Percentiles rank a stretch among this genome's conserved stretches.
Evolutionary conservation across 2,888 invertebrate species (phyloP).

Genomic region (Brassicogethes aeneus): DNA sequence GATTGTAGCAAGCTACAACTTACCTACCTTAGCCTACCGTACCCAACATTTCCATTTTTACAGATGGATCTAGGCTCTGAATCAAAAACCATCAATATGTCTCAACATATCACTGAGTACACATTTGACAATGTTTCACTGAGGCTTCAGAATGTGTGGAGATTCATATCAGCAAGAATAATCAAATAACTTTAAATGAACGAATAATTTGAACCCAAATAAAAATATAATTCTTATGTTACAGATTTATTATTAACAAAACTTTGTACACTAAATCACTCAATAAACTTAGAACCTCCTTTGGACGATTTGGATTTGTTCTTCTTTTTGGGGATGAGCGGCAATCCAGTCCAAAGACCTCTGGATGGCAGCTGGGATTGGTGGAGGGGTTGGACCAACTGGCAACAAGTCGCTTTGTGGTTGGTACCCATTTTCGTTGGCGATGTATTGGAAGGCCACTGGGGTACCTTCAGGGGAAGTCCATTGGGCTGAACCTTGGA

Average conservation of each 20-base stretch:
- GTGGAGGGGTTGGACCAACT: slow-evolving; percentile 12
- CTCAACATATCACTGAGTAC: no score
- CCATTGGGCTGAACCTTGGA: slow-evolving; percentile 20
- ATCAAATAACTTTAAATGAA: no score
- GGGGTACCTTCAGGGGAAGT: slow-evolving; percentile 25
- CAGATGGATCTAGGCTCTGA: no score
- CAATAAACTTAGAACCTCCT: background rate
- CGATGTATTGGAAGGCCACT: slow-evolving; percentile 18
- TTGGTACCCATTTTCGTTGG: slow-evolving; percentile 20
- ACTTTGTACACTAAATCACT: slow-evolving; percentile 1
- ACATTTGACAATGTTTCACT: no score
- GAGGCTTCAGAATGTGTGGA: no score
- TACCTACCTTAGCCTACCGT: no score
- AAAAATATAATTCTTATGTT: no score
- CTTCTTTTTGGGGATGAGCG: slow-evolving; percentile 3
- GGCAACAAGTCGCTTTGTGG: slow-evolving; percentile 18
- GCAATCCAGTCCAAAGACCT: slow-evolving; percentile 4
- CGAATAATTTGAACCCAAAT: no score
- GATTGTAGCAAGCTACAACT: no score
- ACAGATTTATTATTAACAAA: background rate
- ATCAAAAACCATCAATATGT: no score
- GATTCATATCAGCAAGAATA: no score
- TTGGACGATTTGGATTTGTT: background rate
- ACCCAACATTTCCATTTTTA: no score
- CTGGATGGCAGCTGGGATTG: slow-evolving; percentile 11